Conservation (phyloP, 2,113 vertebrate species). For the Tenrec ecaudatus region DNA sequence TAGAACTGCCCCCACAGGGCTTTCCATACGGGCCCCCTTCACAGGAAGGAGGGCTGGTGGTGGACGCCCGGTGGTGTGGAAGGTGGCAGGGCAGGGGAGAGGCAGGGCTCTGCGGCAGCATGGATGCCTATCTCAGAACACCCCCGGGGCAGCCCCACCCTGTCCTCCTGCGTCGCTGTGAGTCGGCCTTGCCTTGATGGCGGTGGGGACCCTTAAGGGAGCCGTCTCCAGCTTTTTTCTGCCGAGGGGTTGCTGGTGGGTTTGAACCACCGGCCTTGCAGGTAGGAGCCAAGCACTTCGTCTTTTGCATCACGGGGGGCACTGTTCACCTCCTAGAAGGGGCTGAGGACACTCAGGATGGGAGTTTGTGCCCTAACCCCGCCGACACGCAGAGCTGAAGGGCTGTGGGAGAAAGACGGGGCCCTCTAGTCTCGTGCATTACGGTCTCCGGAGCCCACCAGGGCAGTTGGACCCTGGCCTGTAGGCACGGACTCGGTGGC, state of each 20-base stretch:
- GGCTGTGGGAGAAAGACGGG: not conserved
- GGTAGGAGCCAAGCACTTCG: not conserved
- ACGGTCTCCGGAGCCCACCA: no score
- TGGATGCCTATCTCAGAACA: not conserved
- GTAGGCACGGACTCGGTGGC: no score
- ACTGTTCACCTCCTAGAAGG: not conserved
- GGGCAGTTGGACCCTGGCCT: no score
- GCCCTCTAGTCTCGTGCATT: no score
- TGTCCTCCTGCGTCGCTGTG: not conserved
- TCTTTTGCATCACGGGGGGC: not conserved
- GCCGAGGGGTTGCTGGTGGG: not conserved
- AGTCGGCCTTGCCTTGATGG: not conserved
- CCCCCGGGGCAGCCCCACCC: not conserved
- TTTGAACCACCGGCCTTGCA: no score
- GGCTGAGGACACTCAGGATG: not conserved
- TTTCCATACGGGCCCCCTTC: not conserved
- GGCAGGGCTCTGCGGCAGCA: not conserved
- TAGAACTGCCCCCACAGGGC: not conserved
- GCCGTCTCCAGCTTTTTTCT: not conserved
- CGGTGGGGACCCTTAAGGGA: not conserved
- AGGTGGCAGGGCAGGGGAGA: not conserved
- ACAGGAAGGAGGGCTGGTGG: not conserved
- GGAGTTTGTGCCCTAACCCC: not conserved
- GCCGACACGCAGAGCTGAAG: rapidly evolving
- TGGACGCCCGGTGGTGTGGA: not conserved